Percentiles rank a stretch among this genome's conserved stretches.
Conservation (phyloP, 2,113 vertebrate species). For the Tupaia tana region DNA sequence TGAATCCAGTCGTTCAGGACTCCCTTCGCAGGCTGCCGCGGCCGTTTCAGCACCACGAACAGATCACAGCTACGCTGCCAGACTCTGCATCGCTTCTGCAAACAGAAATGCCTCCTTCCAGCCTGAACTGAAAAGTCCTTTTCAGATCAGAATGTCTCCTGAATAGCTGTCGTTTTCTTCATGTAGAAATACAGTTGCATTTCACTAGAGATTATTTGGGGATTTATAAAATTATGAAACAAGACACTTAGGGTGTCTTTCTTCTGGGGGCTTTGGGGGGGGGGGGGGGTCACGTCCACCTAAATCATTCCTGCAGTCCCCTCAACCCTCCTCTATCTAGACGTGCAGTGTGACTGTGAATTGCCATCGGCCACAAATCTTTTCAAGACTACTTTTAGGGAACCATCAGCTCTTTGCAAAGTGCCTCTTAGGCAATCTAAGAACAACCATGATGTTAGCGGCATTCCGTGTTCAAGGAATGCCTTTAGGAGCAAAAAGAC, state of each 20-base stretch:
- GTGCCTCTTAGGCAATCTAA: background rate
- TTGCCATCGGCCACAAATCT: background rate
- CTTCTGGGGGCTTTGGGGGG: background rate
- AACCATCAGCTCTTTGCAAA: background rate
- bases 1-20: slow-evolving; percentile 59
- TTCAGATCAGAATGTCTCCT: background rate
- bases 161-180: background rate
- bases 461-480: background rate
- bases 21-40: slow-evolving; percentile 71
- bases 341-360: background rate
- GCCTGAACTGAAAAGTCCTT: background rate
- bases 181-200: background rate
- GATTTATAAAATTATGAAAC: slow-evolving; percentile 19
- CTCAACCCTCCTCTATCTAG: background rate
- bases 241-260: background rate
- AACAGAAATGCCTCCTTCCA: background rate
- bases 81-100: background rate
- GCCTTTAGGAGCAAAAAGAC: background rate
- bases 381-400: slow-evolving; percentile 5
- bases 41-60: slow-evolving; percentile 79
- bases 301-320: background rate
- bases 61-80: slow-evolving; percentile 46
- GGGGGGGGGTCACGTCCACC: background rate
- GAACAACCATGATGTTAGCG: background rate
- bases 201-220: background rate